Evolutionary conservation across 1,140 invertebrate species (phyloP), one percentile per base, ranked within the genome.

Genomic region (Achatina immaculata): DNA sequence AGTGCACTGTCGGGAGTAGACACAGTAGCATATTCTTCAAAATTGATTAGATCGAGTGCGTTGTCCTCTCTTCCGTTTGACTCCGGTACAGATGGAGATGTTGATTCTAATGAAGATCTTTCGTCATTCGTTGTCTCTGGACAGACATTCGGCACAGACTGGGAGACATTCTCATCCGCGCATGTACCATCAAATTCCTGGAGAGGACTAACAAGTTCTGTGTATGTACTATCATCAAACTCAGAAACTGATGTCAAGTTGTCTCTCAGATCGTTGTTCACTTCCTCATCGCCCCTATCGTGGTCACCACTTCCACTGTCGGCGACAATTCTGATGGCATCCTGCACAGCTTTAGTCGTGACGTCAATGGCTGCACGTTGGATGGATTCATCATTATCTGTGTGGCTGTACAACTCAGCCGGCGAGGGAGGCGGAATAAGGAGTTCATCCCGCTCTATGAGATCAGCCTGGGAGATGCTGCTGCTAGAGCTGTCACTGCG

Each of bases 261-360:
- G n/a, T 28, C 14, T 31, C 3, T 40, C 24, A 55, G 4, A 71
- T 66, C 38, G 45, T 62, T 65, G 36, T n/a, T n/a, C n/a, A n/a
- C n/a, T n/a, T n/a, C n/a, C n/a, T n/a, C n/a, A n/a, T n/a, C n/a
- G n/a, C n/a, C 14, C 6, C 43, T 51, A 16, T 45, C 36, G 58
- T 68, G 31, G 11, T 31, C 16, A 9, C 74, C 65, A 11, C 45
- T 75, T 24, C 78, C 78, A 45, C 82, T 80, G 38, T 80, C 81
- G 2, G 81, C 77, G 24, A 84, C 81, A 7, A 84, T 71, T 34
- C 80, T 80, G 16, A 84, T 82, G 51, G 83, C 83, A 3, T 84
- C 81, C 58, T 84, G 81, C 34, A 84, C 81, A 42, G 81, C 83
- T 62, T 82, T 78, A 38, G 38, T 68, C 24, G 81, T 84, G 28